Evolutionary conservation across 1,140 invertebrate genomes (phyloP).

Genomic region (Trachelipus rathkii): DNA sequence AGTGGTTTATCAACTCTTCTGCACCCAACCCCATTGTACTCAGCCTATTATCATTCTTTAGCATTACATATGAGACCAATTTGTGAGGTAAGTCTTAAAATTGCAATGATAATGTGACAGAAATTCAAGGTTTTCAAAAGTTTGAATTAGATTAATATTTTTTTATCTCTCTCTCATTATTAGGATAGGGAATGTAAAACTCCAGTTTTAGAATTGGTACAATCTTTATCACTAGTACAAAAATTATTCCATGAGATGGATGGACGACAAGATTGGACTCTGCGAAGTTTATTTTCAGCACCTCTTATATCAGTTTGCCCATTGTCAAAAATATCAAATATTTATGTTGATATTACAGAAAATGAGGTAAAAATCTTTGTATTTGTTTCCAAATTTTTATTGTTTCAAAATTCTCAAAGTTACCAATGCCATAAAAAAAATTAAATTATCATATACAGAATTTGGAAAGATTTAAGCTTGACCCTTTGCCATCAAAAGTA

Average conservation of each 20-base stretch:
- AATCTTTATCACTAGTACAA: conserved; percentile 80
- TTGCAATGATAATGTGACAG: neutral
- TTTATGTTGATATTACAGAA: conserved; percentile 76
- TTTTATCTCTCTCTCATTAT: conserved; percentile 32
- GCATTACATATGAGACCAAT: conserved; percentile 77
- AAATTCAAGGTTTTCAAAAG: neutral
- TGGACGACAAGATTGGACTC: conserved; percentile 69
- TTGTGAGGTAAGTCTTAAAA: conserved; percentile 30
- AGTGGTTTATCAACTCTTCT: conserved; percentile 77
- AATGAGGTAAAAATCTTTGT: conserved; percentile 47
- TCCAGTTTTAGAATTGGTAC: conserved; percentile 69
- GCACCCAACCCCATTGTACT: conserved; percentile 86
- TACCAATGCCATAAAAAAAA: neutral
- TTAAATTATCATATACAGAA: conserved; percentile 25
- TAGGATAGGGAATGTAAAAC: conserved; percentile 59
- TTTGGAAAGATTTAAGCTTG: conserved; percentile 30
- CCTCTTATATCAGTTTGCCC: conserved; percentile 73
- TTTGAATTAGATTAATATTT: neutral
- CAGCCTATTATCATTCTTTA: conserved; percentile 88
- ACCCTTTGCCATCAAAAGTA: conserved; percentile 24
- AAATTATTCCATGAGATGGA: conserved; percentile 60
- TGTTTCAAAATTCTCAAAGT: neutral
- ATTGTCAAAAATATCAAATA: conserved; percentile 66
- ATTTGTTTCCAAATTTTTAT: neutral
- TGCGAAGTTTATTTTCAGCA: conserved; percentile 78